Conservation (phyloP, 1,140 invertebrate species). For the Drosophila teissieri region DNA sequence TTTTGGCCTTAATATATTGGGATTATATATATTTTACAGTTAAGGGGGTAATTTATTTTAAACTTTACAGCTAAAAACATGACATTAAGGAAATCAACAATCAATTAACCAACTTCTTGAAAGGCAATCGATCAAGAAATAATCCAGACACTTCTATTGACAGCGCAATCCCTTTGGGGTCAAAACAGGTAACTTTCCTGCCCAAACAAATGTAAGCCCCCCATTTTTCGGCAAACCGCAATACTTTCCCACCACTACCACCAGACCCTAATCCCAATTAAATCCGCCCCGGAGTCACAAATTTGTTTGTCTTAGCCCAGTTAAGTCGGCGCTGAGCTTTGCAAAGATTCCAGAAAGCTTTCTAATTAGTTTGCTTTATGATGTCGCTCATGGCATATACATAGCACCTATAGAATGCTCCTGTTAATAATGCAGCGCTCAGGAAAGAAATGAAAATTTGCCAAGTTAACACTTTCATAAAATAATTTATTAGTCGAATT, state of each 20-base stretch:
- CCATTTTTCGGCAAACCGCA: background rate
- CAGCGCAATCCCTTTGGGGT: background rate
- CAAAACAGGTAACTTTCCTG: slow-evolving; percentile 1
- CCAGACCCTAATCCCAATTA: slow-evolving; percentile 14
- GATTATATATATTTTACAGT: background rate
- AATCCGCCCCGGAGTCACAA: slow-evolving; percentile 18
- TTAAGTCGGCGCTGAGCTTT: slow-evolving; percentile 24
- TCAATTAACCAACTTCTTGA: slow-evolving; percentile 10
- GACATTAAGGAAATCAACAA: background rate
- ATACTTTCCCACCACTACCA: background rate
- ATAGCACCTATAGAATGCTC: slow-evolving; percentile 26
- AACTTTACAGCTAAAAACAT: background rate
- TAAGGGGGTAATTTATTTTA: background rate
- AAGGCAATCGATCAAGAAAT: slow-evolving; percentile 9
- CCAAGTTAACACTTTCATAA: slow-evolving; percentile 81
- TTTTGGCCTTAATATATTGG: background rate
- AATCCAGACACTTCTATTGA: slow-evolving; percentile 17
- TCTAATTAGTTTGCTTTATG: slow-evolving; percentile 76
- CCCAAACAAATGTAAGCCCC: background rate
- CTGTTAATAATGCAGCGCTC: slow-evolving; percentile 57
- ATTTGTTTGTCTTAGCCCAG: slow-evolving; percentile 40
- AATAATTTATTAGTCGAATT: slow-evolving; percentile 73
- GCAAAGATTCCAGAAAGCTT: slow-evolving; percentile 43
- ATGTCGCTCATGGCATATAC: slow-evolving; percentile 17
- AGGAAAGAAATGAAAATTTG: slow-evolving; percentile 53